Evolutionary conservation across 2,888 invertebrate species (phyloP).

Genomic region (Microplitis deprimator): DNA sequence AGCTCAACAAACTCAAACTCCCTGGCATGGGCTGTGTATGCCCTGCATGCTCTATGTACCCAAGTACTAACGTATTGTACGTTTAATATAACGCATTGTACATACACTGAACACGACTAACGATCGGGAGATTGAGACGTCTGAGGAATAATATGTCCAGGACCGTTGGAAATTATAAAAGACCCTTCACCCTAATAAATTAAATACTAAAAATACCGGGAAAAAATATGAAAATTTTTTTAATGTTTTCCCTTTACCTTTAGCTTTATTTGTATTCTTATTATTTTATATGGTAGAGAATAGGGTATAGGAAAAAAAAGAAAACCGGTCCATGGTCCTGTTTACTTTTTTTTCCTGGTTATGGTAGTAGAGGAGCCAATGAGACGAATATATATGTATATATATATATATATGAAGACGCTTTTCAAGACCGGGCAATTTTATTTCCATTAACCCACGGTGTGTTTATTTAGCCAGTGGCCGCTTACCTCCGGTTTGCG

Average conservation of each 20-base stretch:
- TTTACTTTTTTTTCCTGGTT: constrained; percentile 18
- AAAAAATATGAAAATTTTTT: neutral
- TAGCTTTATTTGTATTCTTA: no score
- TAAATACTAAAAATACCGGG: neutral
- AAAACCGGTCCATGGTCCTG: constrained; percentile 19
- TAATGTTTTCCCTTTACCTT: neutral
- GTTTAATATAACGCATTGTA: neutral
- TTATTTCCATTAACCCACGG: constrained; percentile 33
- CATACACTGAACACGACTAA: neutral
- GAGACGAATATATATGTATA: no score
- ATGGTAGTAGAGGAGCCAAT: neutral
- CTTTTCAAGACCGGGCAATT: constrained; percentile 31
- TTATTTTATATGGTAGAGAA: no score
- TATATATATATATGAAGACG: no score
- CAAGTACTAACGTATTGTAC: no score
- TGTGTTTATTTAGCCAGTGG: constrained; percentile 33
- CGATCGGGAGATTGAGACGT: constrained; percentile 30
- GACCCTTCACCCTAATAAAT: neutral
- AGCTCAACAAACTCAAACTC: neutral
- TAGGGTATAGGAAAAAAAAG: neutral
- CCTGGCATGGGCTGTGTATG: no score
- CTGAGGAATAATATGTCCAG: neutral
- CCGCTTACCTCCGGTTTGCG: neutral
- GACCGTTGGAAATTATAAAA: constrained; percentile 8
- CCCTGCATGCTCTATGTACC: no score